Evolutionary conservation across 1,140 invertebrate species (phyloP), one percentile per base, ranked within the genome.

Genomic region (Arion vulgaris): DNA sequence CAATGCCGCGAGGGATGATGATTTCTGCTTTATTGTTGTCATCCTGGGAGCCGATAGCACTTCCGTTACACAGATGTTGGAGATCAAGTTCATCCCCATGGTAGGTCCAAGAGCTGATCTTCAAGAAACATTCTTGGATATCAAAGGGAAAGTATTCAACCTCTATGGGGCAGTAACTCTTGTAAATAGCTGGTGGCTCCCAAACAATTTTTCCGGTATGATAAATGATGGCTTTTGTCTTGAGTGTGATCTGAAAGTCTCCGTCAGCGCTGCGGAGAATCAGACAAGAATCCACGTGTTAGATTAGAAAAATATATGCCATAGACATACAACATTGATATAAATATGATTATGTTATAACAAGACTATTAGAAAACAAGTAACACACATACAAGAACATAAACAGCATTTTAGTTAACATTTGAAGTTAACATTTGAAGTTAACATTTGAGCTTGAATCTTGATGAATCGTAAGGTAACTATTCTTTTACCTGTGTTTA

Each of bases 161-260:
- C 90, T 98, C 96, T 85, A 92, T 98, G 95, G 98, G 95, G 89
- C 98, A 99, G 0, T 97, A 99, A 39, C 97, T 98, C 92, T 99
- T 99, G 93, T 99, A 99, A 92, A 99, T 99, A 0, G 98, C 98
- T 0, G 98, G 98, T 0, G 98, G 98, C 91, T 98, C 98, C 98
- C 98, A 99, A 1, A 91, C 87, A 9, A 99, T 97, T 93, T 96
- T 96, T 34, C 98, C 98, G 92, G 97, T 98, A 91, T 97, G 95
- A 90, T 93, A 88, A 41, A 94, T 82, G 11, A 93, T 94, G 13
- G 93, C 94, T 85, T 94, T 94, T 28, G 93, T 94, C 89, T 93
- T 92, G 15, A 94, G 89, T 7, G 93, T 94, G 7, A 94, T 91
- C 80, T 94, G 93, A 85, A 93, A 94, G 82, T 94, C 93, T 13